Evolutionary conservation across 35 echinoderm and acorn worm species (phyloP).

Genomic region (Lytechinus variegatus): DNA sequence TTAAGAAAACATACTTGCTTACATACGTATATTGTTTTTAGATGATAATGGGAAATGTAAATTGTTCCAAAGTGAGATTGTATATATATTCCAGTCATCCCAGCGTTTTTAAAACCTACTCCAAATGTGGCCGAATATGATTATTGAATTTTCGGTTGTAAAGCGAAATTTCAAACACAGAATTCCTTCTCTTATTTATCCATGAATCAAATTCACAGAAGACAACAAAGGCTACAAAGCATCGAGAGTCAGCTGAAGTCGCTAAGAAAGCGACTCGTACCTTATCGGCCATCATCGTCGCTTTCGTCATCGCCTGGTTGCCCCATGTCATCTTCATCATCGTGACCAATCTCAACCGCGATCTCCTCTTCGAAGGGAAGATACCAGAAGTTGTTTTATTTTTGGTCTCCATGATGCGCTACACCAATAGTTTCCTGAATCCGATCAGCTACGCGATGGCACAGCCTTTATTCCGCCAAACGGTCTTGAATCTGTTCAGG

Average conservation of each 20-base stretch:
- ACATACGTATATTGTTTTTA: too few species aligned
- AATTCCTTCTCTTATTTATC: too few species aligned
- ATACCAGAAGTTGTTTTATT: background rate
- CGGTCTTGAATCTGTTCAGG: background rate
- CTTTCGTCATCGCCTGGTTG: background rate
- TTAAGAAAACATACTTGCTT: too few species aligned
- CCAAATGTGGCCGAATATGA: too few species aligned
- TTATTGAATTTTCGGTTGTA: too few species aligned
- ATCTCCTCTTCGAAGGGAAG: background rate
- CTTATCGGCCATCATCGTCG: background rate
- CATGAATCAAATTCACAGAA: too few species aligned
- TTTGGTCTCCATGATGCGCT: background rate
- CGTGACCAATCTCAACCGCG: background rate
- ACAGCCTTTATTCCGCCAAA: background rate
- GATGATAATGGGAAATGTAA: too few species aligned
- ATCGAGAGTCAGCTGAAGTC: background rate
- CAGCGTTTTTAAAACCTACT: too few species aligned
- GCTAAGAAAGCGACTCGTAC: background rate
- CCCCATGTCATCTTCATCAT: background rate
- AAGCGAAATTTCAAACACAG: too few species aligned
- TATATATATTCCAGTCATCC: too few species aligned
- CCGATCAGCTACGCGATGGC: background rate
- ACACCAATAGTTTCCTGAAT: conserved; percentile 27
- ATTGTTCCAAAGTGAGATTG: too few species aligned
- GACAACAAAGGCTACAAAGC: too few species aligned